Evolutionary conservation across 2,888 invertebrate genomes (phyloP), one percentile per base, ranked within the genome.

Genomic region (Drosophila suboccidentalis): DNA sequence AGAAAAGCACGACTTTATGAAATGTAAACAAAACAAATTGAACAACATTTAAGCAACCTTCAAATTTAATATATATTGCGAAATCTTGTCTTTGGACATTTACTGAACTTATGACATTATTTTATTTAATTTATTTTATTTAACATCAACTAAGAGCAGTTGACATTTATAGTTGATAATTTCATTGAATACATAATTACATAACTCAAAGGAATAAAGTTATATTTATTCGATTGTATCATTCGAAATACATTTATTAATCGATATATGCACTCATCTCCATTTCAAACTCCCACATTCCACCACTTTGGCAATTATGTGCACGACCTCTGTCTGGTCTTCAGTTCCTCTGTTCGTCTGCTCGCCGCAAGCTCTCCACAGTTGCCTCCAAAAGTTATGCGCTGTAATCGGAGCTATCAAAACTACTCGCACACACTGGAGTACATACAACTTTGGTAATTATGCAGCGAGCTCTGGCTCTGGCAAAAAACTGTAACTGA

Each of bases 381-480:
- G 26, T 34, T n/a, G 29, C 19, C 17, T 26, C 19, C 38, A 32
- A 75, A 71, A 71, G 36, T 74, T 77, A 51, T 50, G 41, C 71
- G 39, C 38, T 64, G 75, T 81, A 87, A 89, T 84, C 78, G 60
- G 68, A 87, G 78, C 87, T 71, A 87, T 84, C 81, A 78, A 63
- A 84, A 81, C 87, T 80, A 75, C 59, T 62, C 51, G 13, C 43
- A 67, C 62, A 71, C 41, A 29, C 26, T 26, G 29, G 29, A 29
- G 29, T 8, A 68, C 22, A 41, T 17, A 43, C 15, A 85, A 87
- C 72, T 82, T 82, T 65, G 74, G 72, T 78, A 82, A 88, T 90
- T 90, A 87, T 78, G 80, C 80, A 72, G 68, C 51, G 49, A 49
- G 57, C 49, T 39, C 41, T 49, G 39, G 38, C 17, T 22, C 19